Percentiles rank a stretch among this genome's conserved stretches.
Evolutionary conservation across 2,797 vertebrate genomes (phyloP).

Genomic region (Philypnodon macrostomus): DNA sequence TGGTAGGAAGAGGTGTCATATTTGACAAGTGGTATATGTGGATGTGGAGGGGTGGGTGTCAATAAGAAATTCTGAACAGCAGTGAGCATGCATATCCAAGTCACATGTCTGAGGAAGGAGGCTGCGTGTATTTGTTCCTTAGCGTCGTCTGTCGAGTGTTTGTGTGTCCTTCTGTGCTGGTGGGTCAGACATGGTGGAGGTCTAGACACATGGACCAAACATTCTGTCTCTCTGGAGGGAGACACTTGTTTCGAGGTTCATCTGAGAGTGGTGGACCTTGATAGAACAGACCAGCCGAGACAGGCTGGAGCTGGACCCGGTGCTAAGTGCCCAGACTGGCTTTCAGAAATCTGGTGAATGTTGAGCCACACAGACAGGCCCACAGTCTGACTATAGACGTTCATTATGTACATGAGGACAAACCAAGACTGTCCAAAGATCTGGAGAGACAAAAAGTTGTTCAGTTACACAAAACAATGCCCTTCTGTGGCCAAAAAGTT

Average conservation of each 20-base stretch:
- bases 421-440: slow-evolving; percentile 6
- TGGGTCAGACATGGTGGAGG: slow-evolving; percentile 77
- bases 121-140: slow-evolving; percentile 71
- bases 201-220: slow-evolving; percentile 75
- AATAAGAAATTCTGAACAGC: slow-evolving; percentile 72
- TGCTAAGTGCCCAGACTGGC: slow-evolving; percentile 52
- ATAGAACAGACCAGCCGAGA: slow-evolving; percentile 66
- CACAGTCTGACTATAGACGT: slow-evolving; percentile 25
- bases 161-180: slow-evolving; percentile 82
- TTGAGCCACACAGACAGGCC: slow-evolving; percentile 14
- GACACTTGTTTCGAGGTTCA: slow-evolving; percentile 65
- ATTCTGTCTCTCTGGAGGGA: slow-evolving; percentile 61
- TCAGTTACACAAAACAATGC: slow-evolving; percentile 2
- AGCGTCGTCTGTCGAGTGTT: slow-evolving; percentile 80
- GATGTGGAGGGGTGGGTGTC: slow-evolving; percentile 72
- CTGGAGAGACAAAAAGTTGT: slow-evolving; percentile 2
- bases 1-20: slow-evolving; percentile 69
- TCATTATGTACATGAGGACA: slow-evolving; percentile 11
- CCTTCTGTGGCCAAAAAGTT: not conserved
- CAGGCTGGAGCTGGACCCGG: slow-evolving; percentile 49
- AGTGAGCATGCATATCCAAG: slow-evolving; percentile 72
- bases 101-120: slow-evolving; percentile 67
- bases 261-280: slow-evolving; percentile 68
- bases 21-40: slow-evolving; percentile 74
- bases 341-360: slow-evolving; percentile 50